These are phyloP conservation scores for Rhea americana DNA, from an alignment of 2,113 vertebrate genomes.

Conservation along the genomic window DNA sequence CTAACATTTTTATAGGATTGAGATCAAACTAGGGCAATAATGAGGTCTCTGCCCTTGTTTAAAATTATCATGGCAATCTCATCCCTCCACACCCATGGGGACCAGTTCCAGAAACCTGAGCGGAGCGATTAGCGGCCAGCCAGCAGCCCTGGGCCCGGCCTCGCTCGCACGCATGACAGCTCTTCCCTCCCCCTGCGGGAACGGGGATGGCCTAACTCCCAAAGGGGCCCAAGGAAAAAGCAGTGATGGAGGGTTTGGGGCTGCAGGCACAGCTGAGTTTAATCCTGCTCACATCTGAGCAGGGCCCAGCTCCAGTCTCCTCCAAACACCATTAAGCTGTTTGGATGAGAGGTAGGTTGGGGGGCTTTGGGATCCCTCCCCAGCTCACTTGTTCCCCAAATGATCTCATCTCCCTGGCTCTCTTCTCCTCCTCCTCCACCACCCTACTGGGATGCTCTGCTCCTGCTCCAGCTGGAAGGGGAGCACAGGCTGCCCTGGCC, in stretches of 20 bases:
- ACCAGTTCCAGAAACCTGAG: fast-evolving
- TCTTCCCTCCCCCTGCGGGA: neutral
- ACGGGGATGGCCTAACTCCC: fast-evolving
- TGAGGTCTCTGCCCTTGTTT: constrained; percentile 29
- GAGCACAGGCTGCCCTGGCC: neutral
- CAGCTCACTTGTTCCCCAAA: too few relatives aligned
- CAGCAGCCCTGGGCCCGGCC: too few relatives aligned
- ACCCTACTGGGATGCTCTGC: too few relatives aligned
- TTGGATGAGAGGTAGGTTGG: too few relatives aligned
- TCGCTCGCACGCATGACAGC: too few relatives aligned
- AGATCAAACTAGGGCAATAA: constrained; percentile 31
- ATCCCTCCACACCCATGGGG: neutral
- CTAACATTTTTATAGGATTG: neutral
- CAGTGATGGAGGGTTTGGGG: neutral
- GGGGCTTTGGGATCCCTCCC: neutral
- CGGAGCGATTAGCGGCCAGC: neutral
- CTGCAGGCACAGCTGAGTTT: neutral
- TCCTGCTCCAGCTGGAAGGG: neutral
- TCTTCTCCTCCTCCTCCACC: too few relatives aligned
- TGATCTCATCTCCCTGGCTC: too few relatives aligned
- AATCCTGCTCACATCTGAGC: too few relatives aligned
- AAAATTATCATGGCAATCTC: neutral
- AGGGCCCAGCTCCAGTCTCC: too few relatives aligned
- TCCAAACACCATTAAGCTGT: too few relatives aligned
- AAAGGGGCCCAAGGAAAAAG: neutral